A percentile compares a stretch with the other conserved stretches of the same genome.
Conservation (phyloP, 2,113 vertebrate genomes). For the Poeciliopsis retropinna region DNA sequence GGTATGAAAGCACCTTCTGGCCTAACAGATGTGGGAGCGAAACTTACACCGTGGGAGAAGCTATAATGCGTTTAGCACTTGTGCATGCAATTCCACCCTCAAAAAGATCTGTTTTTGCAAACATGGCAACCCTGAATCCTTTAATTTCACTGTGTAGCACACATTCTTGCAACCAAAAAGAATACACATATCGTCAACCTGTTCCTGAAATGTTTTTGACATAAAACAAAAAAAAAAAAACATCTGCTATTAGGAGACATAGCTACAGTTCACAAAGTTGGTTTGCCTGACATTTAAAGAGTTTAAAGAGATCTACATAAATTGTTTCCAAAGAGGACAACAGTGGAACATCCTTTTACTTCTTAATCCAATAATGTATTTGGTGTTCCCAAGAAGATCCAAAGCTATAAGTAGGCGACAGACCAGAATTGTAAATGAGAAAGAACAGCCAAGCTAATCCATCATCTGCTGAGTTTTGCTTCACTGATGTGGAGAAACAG, state of each 20-base stretch:
- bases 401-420: slow-evolving; percentile 35
- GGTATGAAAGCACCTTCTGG: slow-evolving; percentile 62
- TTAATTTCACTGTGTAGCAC: neutral
- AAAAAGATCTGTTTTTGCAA: slow-evolving; percentile 21
- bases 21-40: slow-evolving; percentile 60
- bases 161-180: neutral
- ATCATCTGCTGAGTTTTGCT: slow-evolving; percentile 48
- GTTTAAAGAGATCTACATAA: slow-evolving; percentile 44
- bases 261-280: slow-evolving; percentile 58
- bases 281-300: slow-evolving; percentile 54
- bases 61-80: slow-evolving; percentile 52
- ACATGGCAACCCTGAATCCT: neutral
- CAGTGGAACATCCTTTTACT: slow-evolving; percentile 63
- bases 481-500: slow-evolving; percentile 23
- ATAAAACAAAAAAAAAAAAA: slow-evolving; percentile 10
- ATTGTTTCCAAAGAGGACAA: slow-evolving; percentile 47
- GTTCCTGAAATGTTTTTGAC: neutral
- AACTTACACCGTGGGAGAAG: slow-evolving; percentile 35
- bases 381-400: slow-evolving; percentile 54
- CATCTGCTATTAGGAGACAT: slow-evolving; percentile 44
- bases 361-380: slow-evolving; percentile 63
- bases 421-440: slow-evolving; percentile 65
- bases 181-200: neutral
- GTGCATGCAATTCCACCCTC: slow-evolving; percentile 57
- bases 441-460: slow-evolving; percentile 27